Percentiles rank a stretch among this genome's conserved stretches.
Evolutionary conservation across 2,797 vertebrate species (phyloP).

Genomic region (Enteromius viviparus): DNA sequence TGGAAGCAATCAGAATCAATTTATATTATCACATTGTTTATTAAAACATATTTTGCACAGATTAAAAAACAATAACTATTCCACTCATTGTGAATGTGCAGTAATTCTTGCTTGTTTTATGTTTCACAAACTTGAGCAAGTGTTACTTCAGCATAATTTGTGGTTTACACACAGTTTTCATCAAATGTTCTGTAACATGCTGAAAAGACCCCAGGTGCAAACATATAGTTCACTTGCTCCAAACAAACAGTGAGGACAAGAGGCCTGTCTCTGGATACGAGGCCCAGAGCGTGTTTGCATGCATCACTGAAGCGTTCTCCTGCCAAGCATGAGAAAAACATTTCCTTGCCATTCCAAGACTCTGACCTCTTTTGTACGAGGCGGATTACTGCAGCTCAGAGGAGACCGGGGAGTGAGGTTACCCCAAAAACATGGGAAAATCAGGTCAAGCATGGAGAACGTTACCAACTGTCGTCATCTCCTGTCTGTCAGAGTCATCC

Average conservation of each 20-base stretch:
- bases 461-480: conserved; percentile 25
- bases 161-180: not conserved
- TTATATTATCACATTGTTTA: not conserved
- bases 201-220: not conserved
- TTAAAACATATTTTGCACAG: not conserved
- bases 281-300: conserved; percentile 14
- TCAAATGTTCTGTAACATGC: not conserved
- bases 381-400: conserved; percentile 27
- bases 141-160: not conserved
- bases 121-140: not conserved
- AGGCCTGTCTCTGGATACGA: conserved; percentile 1
- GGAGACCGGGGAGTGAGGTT: conserved; percentile 28
- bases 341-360: conserved; percentile 51
- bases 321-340: conserved; percentile 48
- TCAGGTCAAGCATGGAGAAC: conserved; percentile 33
- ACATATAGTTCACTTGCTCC: conserved; percentile 7
- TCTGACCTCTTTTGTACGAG: conserved; percentile 40
- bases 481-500: conserved; percentile 26
- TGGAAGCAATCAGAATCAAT: too few relatives aligned
- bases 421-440: conserved; percentile 41
- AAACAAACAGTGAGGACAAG: conserved; percentile 9
- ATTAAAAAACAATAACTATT: not conserved
- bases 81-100: not conserved
- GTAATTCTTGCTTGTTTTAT: not conserved
- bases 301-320: conserved; percentile 48